Conservation (phyloP, 2,888 invertebrate species). For the Thalpophila matura region DNA sequence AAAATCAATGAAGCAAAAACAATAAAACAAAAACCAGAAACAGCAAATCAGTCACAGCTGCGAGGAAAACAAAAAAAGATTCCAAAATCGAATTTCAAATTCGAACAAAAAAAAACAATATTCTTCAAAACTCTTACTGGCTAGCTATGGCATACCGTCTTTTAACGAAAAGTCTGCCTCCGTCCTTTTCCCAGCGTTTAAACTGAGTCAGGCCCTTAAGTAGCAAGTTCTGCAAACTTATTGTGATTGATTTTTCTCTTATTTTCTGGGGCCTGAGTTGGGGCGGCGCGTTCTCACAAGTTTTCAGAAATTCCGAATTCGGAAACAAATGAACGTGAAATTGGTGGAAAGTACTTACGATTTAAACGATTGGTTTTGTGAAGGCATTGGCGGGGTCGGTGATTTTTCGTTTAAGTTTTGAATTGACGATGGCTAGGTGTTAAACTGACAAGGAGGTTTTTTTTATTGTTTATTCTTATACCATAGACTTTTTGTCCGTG, state of each 20-base stretch:
- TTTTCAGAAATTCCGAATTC: conserved; percentile 43
- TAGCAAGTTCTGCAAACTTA: conserved; percentile 64
- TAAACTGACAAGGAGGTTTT: no score
- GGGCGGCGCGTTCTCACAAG: conserved; percentile 39
- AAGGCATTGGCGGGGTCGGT: conserved; percentile 5
- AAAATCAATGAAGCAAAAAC: no score
- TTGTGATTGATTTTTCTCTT: conserved; percentile 66
- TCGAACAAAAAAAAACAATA: not conserved
- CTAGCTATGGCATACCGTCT: conserved; percentile 32
- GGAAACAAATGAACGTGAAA: conserved; percentile 58
- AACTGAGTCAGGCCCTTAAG: conserved; percentile 61
- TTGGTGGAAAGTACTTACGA: conserved; percentile 51
- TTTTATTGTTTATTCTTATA: no score
- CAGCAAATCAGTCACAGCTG: not conserved
- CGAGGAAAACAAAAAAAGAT: conserved; percentile 1
- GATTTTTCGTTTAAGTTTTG: conserved; percentile 15
- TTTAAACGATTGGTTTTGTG: conserved; percentile 39
- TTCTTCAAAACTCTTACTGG: conserved; percentile 22
- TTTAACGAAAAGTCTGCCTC: conserved; percentile 51
- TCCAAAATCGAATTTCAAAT: not conserved
- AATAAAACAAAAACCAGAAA: not conserved
- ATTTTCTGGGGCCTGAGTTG: conserved; percentile 49
- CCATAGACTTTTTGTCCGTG: no score
- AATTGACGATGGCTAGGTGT: conserved; percentile 14
- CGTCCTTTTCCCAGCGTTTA: conserved; percentile 58